Evolutionary conservation across 1,140 invertebrate genomes (phyloP), one percentile per base, ranked within the genome.

Genomic region (Lineus longissimus): DNA sequence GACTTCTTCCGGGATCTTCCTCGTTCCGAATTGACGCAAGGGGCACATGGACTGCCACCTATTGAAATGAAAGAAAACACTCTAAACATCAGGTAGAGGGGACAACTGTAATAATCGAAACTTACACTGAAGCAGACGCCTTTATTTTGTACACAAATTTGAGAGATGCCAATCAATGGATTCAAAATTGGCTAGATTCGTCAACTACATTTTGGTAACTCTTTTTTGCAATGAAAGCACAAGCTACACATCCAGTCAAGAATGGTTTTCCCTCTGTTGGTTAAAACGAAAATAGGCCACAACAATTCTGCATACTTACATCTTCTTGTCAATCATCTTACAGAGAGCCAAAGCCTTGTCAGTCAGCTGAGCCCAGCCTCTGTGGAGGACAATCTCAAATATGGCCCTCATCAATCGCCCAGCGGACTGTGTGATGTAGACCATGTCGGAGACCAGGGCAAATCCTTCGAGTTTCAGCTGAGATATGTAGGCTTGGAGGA

Each of bases 1-100:
- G 11, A 98, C 93, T 84, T 99, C 96, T 71, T 97, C 93, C 0
- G 96, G 96, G 86, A 99, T 96, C 77, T 98, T 98, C 41, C 91
- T 87, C 19, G 19, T 27, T 6, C n/a, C 47, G 78, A 99, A 99
- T 79, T 99, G 97, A 23, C 97, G 84, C 0, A 99, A 82, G 2
- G 97, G 97, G 41, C 94, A 98, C 94, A 99, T 97, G 0, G 94
- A 97, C 80, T 98, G 95, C 97, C 97, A 99, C 82, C 82, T 83
- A 60, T 15, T 36, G 33, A 15, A 36, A 7, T 7, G 15, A 36
- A 36, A 15, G 15, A 4, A 36, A 36, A 61, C 47, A 58, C 27
- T 27, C 47, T 61, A 63, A 36, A 40, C 22, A 1, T 2, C 36
- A 6, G 15, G 40, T 55, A 31, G 1, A 2, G n/a, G 9, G 15